phyloP scores from a whole-genome alignment of 2,888 invertebrate species.

The Ganaspis brasiliensis region DNA sequence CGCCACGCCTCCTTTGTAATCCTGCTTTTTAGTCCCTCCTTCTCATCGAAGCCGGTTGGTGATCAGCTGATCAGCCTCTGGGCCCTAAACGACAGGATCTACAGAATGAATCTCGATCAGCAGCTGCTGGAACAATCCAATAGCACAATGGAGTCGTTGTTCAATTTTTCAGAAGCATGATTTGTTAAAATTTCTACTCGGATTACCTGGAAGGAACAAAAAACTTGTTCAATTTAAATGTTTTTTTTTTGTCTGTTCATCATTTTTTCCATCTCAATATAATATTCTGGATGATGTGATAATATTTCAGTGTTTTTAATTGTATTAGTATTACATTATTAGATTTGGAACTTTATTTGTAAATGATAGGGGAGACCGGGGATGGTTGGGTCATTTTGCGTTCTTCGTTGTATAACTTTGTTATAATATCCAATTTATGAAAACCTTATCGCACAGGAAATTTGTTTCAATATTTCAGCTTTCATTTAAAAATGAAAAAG shows the following conservation, averaged over 20 bases:
- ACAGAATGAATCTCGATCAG: constrained; percentile 15
- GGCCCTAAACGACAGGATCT: constrained; percentile 15
- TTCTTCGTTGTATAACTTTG: no score
- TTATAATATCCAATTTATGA: no score
- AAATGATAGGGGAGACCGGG: no score
- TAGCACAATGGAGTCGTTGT: constrained; percentile 20
- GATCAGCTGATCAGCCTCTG: constrained; percentile 59
- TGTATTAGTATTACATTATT: no score
- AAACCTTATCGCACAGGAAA: no score
- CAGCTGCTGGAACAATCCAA: constrained; percentile 36
- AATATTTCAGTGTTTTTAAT: no score
- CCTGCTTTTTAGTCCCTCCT: constrained; percentile 59
- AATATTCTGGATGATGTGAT: neutral
- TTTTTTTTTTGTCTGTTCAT: neutral
- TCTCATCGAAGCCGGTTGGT: constrained; percentile 58
- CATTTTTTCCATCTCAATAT: neutral
- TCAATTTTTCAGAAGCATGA: constrained; percentile 27
- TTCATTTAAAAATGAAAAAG: no score
- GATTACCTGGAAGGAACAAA: neutral
- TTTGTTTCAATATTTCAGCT: no score
- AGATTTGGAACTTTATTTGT: no score
- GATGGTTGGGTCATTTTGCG: no score
- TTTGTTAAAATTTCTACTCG: constrained; percentile 13
- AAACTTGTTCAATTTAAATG: neutral
- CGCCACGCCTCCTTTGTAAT: constrained; percentile 62